Conservation (phyloP, 2,797 vertebrate genomes). For the Periophthalmus magnuspinnatus region DNA sequence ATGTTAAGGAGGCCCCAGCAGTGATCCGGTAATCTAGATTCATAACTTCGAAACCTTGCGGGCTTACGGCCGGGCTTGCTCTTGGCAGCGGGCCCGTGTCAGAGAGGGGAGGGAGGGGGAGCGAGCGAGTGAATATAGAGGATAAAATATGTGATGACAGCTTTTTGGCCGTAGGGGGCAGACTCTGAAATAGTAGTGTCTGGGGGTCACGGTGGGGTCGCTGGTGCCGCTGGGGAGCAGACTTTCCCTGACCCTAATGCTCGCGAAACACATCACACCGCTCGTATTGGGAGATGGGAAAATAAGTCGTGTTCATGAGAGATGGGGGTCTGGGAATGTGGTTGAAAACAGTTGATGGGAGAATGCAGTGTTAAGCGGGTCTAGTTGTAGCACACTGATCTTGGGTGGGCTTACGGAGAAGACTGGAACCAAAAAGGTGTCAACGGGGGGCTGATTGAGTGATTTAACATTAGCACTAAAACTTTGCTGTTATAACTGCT, state of each 20-base stretch:
- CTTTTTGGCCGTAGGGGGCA: conserved; percentile 65
- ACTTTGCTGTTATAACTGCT: too few relatives aligned
- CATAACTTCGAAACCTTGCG: conserved; percentile 12
- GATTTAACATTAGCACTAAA: too few relatives aligned
- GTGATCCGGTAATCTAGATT: conserved; percentile 10
- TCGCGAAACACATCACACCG: conserved; percentile 55
- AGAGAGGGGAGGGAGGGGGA: conserved; percentile 28
- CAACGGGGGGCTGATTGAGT: too few relatives aligned
- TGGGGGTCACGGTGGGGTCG: conserved; percentile 66
- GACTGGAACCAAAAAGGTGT: too few relatives aligned
- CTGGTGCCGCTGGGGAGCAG: conserved; percentile 60
- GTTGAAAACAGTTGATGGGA: conserved; percentile 25
- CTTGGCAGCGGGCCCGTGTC: conserved; percentile 11
- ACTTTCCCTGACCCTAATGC: conserved; percentile 48
- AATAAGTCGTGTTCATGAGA: conserved; percentile 46
- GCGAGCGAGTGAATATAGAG: conserved; percentile 56
- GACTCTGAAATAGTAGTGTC: conserved; percentile 71
- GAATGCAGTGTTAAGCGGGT: not conserved
- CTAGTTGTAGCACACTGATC: too few relatives aligned
- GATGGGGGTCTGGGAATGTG: conserved; percentile 26
- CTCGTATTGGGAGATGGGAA: conserved; percentile 38
- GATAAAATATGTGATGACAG: conserved; percentile 75
- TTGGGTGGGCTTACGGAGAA: too few relatives aligned
- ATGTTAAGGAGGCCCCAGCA: not conserved
- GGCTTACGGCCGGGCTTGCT: conserved; percentile 12